phyloP scores from a whole-genome alignment of 2,888 invertebrate genomes.

The Mongoloraphidia duomilia region DNA sequence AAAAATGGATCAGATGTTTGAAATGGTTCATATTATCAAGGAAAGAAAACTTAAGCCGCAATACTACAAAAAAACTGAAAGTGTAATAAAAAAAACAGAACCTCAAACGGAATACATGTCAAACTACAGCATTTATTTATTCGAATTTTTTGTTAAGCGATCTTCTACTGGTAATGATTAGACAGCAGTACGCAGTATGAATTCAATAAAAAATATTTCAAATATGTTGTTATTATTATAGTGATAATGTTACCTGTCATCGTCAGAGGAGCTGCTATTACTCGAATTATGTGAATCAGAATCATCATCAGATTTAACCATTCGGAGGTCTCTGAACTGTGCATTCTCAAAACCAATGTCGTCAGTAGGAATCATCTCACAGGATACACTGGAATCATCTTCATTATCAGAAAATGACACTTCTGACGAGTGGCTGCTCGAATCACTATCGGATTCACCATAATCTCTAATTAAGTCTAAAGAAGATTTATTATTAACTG shows the following conservation, averaged over 20 bases:
- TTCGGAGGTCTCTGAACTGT: background rate
- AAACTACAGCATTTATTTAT: too few relatives aligned
- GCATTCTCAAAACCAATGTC: background rate
- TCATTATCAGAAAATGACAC: background rate
- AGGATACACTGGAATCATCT: background rate
- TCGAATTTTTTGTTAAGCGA: background rate
- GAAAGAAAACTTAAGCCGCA: too few relatives aligned
- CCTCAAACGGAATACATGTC: too few relatives aligned
- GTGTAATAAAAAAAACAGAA: too few relatives aligned
- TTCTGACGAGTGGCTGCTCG: background rate
- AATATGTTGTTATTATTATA: too few relatives aligned
- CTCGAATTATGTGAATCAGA: background rate
- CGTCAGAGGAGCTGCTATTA: background rate
- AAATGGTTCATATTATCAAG: too few relatives aligned
- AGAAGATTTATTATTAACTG: too few relatives aligned
- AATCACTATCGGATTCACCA: background rate
- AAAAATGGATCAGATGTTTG: too few relatives aligned
- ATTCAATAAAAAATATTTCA: too few relatives aligned
- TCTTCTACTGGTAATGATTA: background rate
- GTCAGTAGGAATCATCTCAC: background rate
- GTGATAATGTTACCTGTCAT: background rate
- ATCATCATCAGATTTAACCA: background rate
- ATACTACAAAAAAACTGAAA: too few relatives aligned
- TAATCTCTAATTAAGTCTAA: background rate
- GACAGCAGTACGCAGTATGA: background rate